Conservation (phyloP, 2,888 invertebrate genomes). For the Diogma glabrata region DNA sequence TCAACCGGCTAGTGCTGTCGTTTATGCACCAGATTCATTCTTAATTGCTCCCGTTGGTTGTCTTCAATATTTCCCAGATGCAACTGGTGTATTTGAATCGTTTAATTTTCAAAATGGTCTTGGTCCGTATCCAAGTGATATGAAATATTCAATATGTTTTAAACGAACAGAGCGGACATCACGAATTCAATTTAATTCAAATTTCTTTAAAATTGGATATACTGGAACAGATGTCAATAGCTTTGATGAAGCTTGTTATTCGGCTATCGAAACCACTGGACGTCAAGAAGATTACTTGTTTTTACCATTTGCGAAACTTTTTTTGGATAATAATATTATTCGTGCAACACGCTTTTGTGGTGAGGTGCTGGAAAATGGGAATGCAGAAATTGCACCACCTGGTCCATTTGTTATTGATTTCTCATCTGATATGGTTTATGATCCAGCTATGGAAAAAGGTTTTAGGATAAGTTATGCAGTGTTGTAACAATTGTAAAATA, state of each 20-base stretch:
- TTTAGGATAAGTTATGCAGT: conserved; percentile 26
- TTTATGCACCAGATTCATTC: background rate
- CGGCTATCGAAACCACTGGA: conserved; percentile 40
- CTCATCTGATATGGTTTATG: conserved; percentile 40
- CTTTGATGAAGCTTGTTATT: conserved; percentile 42
- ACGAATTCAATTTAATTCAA: background rate
- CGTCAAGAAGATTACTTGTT: conserved; percentile 41
- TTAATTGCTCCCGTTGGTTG: conserved; percentile 48
- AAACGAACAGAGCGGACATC: conserved; percentile 23
- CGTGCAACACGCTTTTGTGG: conserved; percentile 34
- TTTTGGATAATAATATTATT: conserved; percentile 23
- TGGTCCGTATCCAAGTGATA: conserved; percentile 44
- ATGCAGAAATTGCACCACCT: conserved; percentile 41
- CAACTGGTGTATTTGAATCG: conserved; percentile 41
- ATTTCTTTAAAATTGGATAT: conserved; percentile 6
- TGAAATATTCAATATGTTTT: conserved; percentile 54
- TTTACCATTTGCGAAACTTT: conserved; percentile 41
- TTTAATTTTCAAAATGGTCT: conserved; percentile 48
- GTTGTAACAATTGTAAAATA: background rate
- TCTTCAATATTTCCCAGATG: conserved; percentile 51
- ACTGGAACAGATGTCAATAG: conserved; percentile 24
- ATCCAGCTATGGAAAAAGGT: conserved; percentile 25
- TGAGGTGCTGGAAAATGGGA: conserved; percentile 21
- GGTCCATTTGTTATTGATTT: conserved; percentile 49
- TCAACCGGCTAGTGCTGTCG: background rate